phyloP scores from a whole-genome alignment of 1,140 invertebrate genomes.

The Drosophila carrolli region DNA sequence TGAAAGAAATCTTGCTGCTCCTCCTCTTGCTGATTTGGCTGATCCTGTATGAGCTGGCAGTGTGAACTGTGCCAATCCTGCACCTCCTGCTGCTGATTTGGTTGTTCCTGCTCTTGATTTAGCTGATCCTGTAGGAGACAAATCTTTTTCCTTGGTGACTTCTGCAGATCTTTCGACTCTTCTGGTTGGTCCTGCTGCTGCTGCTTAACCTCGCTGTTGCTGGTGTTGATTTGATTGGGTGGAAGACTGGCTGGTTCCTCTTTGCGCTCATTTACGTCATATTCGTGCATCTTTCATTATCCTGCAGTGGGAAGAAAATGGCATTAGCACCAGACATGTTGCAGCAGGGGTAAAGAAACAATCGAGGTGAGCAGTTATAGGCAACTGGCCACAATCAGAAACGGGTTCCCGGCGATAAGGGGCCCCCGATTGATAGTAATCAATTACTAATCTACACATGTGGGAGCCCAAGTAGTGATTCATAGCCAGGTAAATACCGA shows the following conservation, averaged over 20 bases:
- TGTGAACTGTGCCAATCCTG: background rate
- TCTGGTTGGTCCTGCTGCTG: conserved; percentile 3
- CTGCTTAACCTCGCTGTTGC: conserved; percentile 13
- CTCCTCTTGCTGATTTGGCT: background rate
- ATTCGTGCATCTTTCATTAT: conserved; percentile 84
- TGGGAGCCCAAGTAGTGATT: conserved; percentile 43
- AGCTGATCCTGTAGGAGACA: background rate
- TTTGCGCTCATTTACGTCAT: conserved; percentile 76
- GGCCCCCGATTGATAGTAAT: conserved; percentile 60
- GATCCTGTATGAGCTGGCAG: background rate
- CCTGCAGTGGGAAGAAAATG: conserved; percentile 37
- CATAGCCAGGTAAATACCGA: conserved; percentile 37
- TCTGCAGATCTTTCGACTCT: conserved; percentile 3
- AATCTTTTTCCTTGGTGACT: background rate
- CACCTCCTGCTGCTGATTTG: background rate
- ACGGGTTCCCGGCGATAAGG: conserved; percentile 54
- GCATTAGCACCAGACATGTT: conserved; percentile 22
- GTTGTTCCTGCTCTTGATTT: background rate
- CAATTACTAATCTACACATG: conserved; percentile 45
- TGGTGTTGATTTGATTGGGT: conserved; percentile 39
- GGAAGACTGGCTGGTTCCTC: conserved; percentile 80
- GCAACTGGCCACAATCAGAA: conserved; percentile 41
- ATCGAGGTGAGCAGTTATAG: conserved; percentile 25
- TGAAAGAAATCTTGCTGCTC: background rate
- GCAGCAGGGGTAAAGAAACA: background rate